Evolutionary conservation across 2,888 invertebrate genomes (phyloP).

Genomic region (Andrena fulva): DNA sequence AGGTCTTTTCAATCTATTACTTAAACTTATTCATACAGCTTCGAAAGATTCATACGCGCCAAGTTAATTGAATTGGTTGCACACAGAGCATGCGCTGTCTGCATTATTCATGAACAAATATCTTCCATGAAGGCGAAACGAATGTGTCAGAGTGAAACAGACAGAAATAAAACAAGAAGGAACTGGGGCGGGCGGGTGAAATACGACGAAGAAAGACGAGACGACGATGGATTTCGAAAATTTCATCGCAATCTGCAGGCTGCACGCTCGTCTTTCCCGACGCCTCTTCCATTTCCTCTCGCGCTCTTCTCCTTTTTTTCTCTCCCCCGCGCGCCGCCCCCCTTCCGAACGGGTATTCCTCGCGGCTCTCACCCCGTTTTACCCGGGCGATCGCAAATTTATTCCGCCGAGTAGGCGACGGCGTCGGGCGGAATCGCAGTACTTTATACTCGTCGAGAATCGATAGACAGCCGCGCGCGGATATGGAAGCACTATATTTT

Average conservation of each 20-base stretch:
- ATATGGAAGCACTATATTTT: constrained; percentile 78
- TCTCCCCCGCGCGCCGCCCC: constrained; percentile 33
- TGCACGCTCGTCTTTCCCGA: constrained; percentile 62
- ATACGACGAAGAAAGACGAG: constrained; percentile 35
- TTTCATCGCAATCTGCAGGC: constrained; percentile 56
- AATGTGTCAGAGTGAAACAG: not conserved
- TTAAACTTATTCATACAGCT: not conserved
- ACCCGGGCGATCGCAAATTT: constrained; percentile 81
- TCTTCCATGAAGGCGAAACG: not conserved
- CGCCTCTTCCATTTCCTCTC: constrained; percentile 69
- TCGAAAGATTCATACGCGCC: not conserved
- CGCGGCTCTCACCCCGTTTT: constrained; percentile 73
- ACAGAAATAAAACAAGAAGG: constrained; percentile 18
- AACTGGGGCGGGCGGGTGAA: constrained; percentile 3
- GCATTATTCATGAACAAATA: not conserved
- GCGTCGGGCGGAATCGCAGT: constrained; percentile 78
- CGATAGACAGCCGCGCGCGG: constrained; percentile 78
- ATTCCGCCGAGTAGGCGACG: constrained; percentile 81
- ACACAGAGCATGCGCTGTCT: not conserved
- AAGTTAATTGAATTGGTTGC: too few species aligned
- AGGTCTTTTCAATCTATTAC: too few species aligned
- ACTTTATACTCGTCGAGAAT: constrained; percentile 82
- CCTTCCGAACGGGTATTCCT: constrained; percentile 55
- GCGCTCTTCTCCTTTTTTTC: constrained; percentile 50
- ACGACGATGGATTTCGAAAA: constrained; percentile 63